Conservation (phyloP, 2,797 vertebrate genomes). For the Geotria australis region DNA sequence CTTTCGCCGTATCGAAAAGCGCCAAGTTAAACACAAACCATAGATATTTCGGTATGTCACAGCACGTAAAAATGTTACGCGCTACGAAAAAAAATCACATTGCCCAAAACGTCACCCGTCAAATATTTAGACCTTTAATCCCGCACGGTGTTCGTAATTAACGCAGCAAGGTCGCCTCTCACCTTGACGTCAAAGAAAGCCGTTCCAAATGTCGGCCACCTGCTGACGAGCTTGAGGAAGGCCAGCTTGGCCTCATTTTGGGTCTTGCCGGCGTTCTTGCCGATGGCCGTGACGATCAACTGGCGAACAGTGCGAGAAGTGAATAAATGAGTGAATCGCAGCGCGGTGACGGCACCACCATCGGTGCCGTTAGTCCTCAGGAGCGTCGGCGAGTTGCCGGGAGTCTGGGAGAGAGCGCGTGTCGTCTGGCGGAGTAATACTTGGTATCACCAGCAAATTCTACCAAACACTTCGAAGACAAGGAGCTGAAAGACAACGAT, state of each 20-base stretch:
- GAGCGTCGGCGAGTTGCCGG: neutral
- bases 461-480: too few species aligned
- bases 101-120: neutral
- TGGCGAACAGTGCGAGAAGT: slow-evolving; percentile 6
- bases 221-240: slow-evolving; percentile 37
- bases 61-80: too few species aligned
- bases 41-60: too few species aligned
- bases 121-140: too few species aligned
- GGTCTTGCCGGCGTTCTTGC: slow-evolving; percentile 28
- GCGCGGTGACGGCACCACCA: neutral
- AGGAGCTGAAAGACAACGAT: too few species aligned
- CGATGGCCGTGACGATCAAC: slow-evolving; percentile 25
- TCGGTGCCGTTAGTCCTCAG: neutral
- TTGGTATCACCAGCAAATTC: too few species aligned
- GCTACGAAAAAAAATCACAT: neutral
- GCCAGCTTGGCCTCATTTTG: slow-evolving; percentile 40
- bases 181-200: slow-evolving; percentile 97
- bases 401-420: neutral
- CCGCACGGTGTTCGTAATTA: too few species aligned
- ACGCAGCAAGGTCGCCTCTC: neutral
- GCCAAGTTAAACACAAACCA: too few species aligned
- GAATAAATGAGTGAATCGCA: neutral
- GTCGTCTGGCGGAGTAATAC: too few species aligned
- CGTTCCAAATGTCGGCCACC: slow-evolving; percentile 72
- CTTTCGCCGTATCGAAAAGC: too few species aligned